Conservation (phyloP, 2,888 invertebrate genomes). For the Parnassius orleans region DNA sequence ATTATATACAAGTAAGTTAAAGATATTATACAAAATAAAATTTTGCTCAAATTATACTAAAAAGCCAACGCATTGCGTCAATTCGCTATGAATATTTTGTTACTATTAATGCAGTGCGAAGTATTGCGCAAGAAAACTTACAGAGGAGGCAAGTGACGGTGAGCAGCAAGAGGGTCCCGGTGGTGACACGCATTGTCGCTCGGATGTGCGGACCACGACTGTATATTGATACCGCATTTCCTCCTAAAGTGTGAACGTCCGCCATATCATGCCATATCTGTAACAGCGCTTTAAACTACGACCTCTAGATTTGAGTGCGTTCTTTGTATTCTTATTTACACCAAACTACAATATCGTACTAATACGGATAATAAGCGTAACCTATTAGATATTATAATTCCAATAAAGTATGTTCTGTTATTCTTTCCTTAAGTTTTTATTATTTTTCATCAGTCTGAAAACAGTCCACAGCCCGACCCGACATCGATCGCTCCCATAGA, state of each 20-base stretch:
- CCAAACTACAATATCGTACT: background rate
- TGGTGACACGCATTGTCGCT: constrained; percentile 36
- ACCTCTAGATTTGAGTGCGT: constrained; percentile 44
- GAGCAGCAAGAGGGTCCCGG: constrained; percentile 35
- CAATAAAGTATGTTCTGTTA: too few relatives aligned
- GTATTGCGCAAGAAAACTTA: constrained; percentile 40
- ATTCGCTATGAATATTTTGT: constrained; percentile 8
- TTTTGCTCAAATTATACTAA: background rate
- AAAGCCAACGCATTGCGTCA: background rate
- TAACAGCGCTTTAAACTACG: constrained; percentile 41
- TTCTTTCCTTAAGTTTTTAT: too few relatives aligned
- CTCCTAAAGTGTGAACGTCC: constrained; percentile 63
- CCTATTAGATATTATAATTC: too few relatives aligned
- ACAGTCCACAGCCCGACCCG: too few relatives aligned
- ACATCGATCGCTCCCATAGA: too few relatives aligned
- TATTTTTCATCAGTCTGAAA: too few relatives aligned
- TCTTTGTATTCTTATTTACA: constrained; percentile 32
- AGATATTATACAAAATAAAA: too few relatives aligned
- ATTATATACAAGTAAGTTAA: too few relatives aligned
- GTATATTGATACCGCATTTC: constrained; percentile 46
- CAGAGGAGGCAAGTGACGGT: constrained; percentile 42
- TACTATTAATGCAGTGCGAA: background rate
- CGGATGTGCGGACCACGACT: constrained; percentile 31
- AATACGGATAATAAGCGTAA: too few relatives aligned
- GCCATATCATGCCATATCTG: constrained; percentile 51